Conservation (phyloP, 1,140 invertebrate species). For the Batillaria attramentaria region DNA sequence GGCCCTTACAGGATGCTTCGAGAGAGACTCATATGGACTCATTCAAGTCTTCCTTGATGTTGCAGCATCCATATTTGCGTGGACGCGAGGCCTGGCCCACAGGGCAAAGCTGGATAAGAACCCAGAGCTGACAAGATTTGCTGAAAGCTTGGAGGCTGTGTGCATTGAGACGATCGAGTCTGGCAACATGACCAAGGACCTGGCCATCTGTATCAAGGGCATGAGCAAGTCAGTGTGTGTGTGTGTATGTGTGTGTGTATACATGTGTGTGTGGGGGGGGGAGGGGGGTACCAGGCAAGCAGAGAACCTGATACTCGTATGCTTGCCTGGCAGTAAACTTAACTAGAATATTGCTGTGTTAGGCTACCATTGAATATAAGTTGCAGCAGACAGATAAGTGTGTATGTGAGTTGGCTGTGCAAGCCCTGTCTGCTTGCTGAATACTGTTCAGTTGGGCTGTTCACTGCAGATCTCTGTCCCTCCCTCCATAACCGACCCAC, state of each 20-base stretch:
- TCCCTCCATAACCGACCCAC: no score
- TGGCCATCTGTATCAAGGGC: conserved; percentile 98
- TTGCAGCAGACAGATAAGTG: no score
- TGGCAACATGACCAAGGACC: conserved; percentile 98
- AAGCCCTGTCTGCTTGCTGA: no score
- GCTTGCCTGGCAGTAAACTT: background rate
- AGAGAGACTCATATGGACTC: no score
- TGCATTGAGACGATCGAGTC: conserved; percentile 95
- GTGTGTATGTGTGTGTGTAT: background rate
- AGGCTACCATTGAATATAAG: no score
- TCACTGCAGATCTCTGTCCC: no score
- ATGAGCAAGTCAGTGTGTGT: conserved; percentile 59
- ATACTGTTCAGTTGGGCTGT: no score
- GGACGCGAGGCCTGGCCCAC: conserved; percentile 93
- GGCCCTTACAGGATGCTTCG: no score
- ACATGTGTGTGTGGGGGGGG: conserved; percentile 5
- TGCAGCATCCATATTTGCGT: conserved; percentile 98
- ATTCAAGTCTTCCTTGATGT: no score
- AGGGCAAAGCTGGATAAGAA: conserved; percentile 95
- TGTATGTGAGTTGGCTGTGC: background rate
- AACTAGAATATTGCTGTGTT: no score
- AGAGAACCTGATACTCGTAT: background rate
- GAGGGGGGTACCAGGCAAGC: background rate
- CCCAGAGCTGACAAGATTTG: conserved; percentile 81
- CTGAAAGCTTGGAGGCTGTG: conserved; percentile 87